A percentile compares a stretch with the other conserved stretches of the same genome.
Conservation (phyloP, 2,113 vertebrate genomes). For the Eupsittula cactorum region DNA sequence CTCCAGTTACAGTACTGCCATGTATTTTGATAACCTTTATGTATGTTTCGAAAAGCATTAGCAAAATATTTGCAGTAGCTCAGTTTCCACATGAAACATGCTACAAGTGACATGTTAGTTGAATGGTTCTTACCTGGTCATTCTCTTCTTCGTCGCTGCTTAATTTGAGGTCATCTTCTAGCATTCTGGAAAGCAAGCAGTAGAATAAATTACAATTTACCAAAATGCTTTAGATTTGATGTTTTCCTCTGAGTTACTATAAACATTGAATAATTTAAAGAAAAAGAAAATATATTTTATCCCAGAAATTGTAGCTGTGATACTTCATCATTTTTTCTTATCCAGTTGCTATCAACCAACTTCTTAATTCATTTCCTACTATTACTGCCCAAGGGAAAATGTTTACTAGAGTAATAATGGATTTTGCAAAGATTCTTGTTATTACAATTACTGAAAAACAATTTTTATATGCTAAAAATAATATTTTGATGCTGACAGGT, state of each 20-base stretch:
- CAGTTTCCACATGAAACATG: constrained; percentile 39
- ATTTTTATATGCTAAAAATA: constrained; percentile 36
- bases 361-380: constrained; percentile 24
- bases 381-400: not conserved
- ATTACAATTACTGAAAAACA: not conserved
- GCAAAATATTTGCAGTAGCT: constrained; percentile 58
- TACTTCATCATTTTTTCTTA: not conserved
- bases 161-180: constrained; percentile 85
- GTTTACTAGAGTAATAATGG: constrained; percentile 13
- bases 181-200: constrained; percentile 75
- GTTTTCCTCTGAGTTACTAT: not conserved
- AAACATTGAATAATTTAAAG: not conserved
- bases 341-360: not conserved
- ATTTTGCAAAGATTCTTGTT: constrained; percentile 33
- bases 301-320: not conserved
- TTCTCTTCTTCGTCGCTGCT: constrained; percentile 83
- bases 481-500: constrained; percentile 35
- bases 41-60: constrained; percentile 64
- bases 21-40: constrained; percentile 70
- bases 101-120: not conserved
- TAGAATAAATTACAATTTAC: not conserved
- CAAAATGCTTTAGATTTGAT: not conserved
- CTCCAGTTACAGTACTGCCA: constrained; percentile 56
- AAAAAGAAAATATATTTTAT: constrained; percentile 17
- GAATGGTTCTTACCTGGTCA: constrained; percentile 75